Conservation (phyloP, 2,888 invertebrate genomes). For the Mantis religiosa region DNA sequence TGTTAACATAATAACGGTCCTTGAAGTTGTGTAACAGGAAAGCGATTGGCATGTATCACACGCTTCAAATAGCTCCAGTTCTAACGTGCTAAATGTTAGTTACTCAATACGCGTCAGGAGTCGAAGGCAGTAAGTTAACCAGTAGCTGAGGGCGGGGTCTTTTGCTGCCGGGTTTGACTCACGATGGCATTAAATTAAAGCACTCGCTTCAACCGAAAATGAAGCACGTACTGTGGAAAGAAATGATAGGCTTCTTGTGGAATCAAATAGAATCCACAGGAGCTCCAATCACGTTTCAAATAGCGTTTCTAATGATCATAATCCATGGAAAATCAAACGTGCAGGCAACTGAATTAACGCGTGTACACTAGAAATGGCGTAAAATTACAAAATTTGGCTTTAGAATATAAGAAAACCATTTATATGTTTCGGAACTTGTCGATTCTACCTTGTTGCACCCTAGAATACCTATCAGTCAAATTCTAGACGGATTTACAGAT, state of each 20-base stretch:
- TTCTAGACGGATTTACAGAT: too few species aligned
- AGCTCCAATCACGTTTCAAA: not conserved
- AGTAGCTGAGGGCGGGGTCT: not conserved
- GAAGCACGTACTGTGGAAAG: not conserved
- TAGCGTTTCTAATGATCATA: not conserved
- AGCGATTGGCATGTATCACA: not conserved
- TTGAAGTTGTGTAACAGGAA: not conserved
- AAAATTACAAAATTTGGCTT: too few species aligned
- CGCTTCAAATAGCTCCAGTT: not conserved
- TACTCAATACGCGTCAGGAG: not conserved
- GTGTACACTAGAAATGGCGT: too few species aligned
- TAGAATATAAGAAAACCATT: too few species aligned
- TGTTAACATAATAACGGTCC: not conserved
- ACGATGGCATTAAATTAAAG: not conserved
- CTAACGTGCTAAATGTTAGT: not conserved
- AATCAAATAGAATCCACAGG: not conserved
- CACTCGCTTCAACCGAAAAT: not conserved
- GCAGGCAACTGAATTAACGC: too few species aligned
- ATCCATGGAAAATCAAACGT: too few species aligned
- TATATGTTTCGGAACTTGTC: too few species aligned
- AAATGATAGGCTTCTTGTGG: not conserved
- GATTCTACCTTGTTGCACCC: too few species aligned
- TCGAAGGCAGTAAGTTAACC: not conserved
- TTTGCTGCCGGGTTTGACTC: not conserved
- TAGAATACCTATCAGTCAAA: too few species aligned